phyloP scores from a whole-genome alignment of 2,113 vertebrate species.

The Prionailurus bengalensis region DNA sequence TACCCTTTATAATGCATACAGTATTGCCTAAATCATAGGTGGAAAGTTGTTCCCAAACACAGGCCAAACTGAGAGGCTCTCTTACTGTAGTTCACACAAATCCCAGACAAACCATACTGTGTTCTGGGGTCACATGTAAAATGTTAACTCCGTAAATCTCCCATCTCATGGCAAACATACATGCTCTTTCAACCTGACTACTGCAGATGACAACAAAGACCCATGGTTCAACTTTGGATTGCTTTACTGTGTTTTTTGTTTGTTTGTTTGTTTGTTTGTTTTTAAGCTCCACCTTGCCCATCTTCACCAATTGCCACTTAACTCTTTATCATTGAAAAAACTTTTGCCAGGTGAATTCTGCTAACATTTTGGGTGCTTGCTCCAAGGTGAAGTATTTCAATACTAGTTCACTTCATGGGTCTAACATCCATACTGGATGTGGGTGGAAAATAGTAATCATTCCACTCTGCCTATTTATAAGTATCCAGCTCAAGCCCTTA shows the following conservation, averaged over 20 bases:
- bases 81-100: background rate
- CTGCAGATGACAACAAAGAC: background rate
- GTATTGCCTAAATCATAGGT: background rate
- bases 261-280: background rate
- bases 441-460: background rate
- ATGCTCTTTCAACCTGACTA: background rate
- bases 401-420: background rate
- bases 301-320: background rate
- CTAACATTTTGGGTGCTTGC: background rate
- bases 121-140: background rate
- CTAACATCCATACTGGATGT: background rate
- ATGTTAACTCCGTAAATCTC: background rate
- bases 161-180: background rate
- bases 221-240: background rate
- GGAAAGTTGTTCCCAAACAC: background rate
- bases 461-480: background rate
- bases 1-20: background rate
- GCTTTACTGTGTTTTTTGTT: background rate
- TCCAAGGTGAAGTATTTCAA: background rate
- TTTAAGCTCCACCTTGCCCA: background rate
- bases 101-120: background rate
- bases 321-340: background rate
- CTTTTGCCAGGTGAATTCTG: background rate
- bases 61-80: background rate
- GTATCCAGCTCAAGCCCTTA: background rate